Evolutionary conservation across 2,797 vertebrate species (phyloP).

Genomic region (Ataeniobius toweri): DNA sequence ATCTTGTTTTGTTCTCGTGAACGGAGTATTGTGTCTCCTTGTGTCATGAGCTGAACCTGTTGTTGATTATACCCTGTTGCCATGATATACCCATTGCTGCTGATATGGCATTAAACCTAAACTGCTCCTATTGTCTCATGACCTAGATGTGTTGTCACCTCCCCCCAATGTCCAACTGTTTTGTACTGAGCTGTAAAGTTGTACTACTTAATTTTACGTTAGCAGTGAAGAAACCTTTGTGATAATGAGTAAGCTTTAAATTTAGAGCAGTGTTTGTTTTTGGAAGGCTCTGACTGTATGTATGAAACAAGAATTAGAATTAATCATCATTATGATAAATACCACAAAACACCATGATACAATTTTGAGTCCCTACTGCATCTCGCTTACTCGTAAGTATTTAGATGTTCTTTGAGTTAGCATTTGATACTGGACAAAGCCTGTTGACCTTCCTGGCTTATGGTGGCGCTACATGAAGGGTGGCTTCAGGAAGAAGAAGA

Average conservation of each 20-base stretch:
- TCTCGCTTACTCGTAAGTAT: constrained; percentile 42
- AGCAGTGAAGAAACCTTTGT: neutral
- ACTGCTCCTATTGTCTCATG: neutral
- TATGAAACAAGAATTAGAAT: neutral
- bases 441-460: too few relatives aligned
- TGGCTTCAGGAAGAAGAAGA: neutral
- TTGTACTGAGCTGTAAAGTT: neutral
- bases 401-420: constrained; percentile 60
- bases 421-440: constrained; percentile 66
- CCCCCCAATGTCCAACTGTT: neutral
- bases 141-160: neutral
- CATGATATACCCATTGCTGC: neutral
- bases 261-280: neutral
- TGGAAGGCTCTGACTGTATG: neutral
- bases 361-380: constrained; percentile 5
- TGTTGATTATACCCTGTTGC: neutral
- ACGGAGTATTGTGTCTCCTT: neutral
- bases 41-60: neutral
- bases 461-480: constrained; percentile 39
- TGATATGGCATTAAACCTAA: neutral
- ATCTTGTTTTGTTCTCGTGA: neutral
- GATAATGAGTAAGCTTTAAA: neutral
- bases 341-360: constrained; percentile 4
- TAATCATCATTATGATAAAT: neutral
- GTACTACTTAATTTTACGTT: neutral